Conservation (phyloP, 2,888 invertebrate genomes). For the Lymantria monacha region DNA sequence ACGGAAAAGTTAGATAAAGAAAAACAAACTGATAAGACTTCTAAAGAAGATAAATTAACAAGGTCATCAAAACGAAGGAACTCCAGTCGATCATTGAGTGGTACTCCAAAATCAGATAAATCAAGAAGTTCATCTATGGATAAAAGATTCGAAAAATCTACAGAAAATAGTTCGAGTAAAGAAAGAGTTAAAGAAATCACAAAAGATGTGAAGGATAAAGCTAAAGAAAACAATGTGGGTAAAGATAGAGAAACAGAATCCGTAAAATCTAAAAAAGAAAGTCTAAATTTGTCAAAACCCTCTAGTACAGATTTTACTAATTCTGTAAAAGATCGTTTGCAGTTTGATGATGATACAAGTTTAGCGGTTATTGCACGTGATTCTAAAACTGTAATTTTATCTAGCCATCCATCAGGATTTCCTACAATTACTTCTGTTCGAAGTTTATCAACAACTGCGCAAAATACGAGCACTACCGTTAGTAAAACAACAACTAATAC, state of each 20-base stretch:
- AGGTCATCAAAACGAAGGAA: slow-evolving; percentile 44
- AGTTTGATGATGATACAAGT: slow-evolving; percentile 59
- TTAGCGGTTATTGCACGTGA: slow-evolving; percentile 53
- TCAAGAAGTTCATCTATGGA: slow-evolving; percentile 18
- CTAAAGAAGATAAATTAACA: slow-evolving; percentile 31
- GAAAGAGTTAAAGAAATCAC: slow-evolving; percentile 33
- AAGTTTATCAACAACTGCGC: slow-evolving; percentile 50
- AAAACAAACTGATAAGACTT: slow-evolving; percentile 27
- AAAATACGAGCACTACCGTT: slow-evolving; percentile 21
- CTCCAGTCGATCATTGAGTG: slow-evolving; percentile 49
- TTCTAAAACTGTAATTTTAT: slow-evolving; percentile 22
- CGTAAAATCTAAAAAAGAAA: slow-evolving; percentile 11
- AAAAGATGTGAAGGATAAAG: slow-evolving; percentile 33
- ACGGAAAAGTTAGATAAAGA: slow-evolving; percentile 10
- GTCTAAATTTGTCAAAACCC: slow-evolving; percentile 11
- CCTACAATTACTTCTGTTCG: slow-evolving; percentile 65
- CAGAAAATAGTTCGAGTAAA: slow-evolving; percentile 25
- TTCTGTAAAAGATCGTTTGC: slow-evolving; percentile 42
- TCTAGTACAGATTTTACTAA: slow-evolving; percentile 26
- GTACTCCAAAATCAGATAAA: slow-evolving; percentile 22
- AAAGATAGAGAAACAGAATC: slow-evolving; percentile 24
- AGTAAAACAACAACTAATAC: slow-evolving; percentile 25
- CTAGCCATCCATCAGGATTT: slow-evolving; percentile 33
- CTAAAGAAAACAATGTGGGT: slow-evolving; percentile 28
- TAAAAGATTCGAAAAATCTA: slow-evolving; percentile 27